Evolutionary conservation across 2,797 vertebrate genomes (phyloP), one percentile per base, ranked within the genome.

Genomic region (Aselliscus stoliczkanus): DNA sequence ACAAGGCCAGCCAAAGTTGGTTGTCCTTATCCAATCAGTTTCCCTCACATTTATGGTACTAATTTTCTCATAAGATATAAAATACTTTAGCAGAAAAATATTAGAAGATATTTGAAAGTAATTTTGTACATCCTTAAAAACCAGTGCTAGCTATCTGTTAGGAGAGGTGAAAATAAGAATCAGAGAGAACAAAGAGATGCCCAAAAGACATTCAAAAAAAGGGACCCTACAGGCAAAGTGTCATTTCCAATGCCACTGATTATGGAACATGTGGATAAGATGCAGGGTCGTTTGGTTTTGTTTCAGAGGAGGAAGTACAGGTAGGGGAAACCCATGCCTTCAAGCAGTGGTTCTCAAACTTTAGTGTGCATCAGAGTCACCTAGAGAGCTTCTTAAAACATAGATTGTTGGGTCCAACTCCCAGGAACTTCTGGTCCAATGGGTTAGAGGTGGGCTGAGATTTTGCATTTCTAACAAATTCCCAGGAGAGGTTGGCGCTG

Each of bases 51-150:
- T 23, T 82, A 81, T 3, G 17, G 18, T 10, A 60, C 21, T 65
- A 80, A n/a, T 83, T 88, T 95, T 82, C 67, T 80, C 37, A 47
- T 50, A 81, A 85, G 27, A 42, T 12, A 80, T 15, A 64, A 86
- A 95, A 86, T 47, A 90, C 64, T 21, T 20, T 88, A 69, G 6
- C 52, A 39, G 25, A 76, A 79, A 72, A 83, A 5, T n/a, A n/a
- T n/a, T n/a, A 23, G 67, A 64, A 21, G 4, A 37, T 29, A 56
- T 23, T 85, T 87, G 23, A 7, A 96, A 75, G 10, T 50, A 31
- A 62, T 54, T 91, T 62, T 81, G 20, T 0, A 42, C 15, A 65
- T 37, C 14, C n/a, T 60, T 39, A 72, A 82, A 72, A 82, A 47
- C 9, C 15, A 37, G 31, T 13, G 56, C 21, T 20, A 72, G 92